A percentile compares a stretch with the other conserved stretches of the same genome.
These are phyloP conservation scores for Chloropsis cyanopogon DNA, from an alignment of 2,113 vertebrate genomes.

Conservation along the genomic window DNA sequence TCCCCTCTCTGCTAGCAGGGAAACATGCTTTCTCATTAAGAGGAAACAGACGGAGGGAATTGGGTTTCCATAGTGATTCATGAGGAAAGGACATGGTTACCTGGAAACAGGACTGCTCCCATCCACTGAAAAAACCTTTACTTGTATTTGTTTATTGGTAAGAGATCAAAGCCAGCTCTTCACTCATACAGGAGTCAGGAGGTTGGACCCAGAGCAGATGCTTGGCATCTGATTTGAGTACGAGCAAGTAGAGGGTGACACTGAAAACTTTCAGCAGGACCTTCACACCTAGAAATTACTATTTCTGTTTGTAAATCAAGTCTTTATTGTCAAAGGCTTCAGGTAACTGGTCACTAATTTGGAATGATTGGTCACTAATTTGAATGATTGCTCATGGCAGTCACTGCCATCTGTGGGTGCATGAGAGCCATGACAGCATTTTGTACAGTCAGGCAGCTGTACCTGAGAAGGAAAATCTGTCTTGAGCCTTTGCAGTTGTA, in stretches of 20 bases:
- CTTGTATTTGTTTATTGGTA: slow-evolving; percentile 49
- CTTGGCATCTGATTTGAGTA: background rate
- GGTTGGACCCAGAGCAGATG: background rate
- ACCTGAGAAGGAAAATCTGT: background rate
- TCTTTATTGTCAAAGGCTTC: background rate
- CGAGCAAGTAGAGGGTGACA: background rate
- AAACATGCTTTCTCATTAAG: slow-evolving; percentile 49
- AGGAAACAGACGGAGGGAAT: slow-evolving; percentile 55
- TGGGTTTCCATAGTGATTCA: slow-evolving; percentile 70
- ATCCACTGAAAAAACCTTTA: background rate
- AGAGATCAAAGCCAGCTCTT: slow-evolving; percentile 27
- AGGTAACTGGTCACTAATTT: background rate
- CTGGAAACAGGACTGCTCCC: slow-evolving; percentile 57
- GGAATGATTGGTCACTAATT: background rate
- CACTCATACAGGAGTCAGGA: background rate
- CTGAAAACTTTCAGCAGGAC: background rate
- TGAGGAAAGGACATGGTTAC: slow-evolving; percentile 60
- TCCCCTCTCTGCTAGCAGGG: background rate
- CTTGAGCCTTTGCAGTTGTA: background rate
- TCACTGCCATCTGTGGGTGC: background rate
- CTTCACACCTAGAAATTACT: background rate
- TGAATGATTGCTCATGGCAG: background rate
- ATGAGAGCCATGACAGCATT: background rate
- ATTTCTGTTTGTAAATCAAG: background rate
- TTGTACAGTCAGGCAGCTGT: background rate